Base-by-base conservation (phyloP, 2,113 vertebrate species). In the Salvelinus alpinus region DNA sequence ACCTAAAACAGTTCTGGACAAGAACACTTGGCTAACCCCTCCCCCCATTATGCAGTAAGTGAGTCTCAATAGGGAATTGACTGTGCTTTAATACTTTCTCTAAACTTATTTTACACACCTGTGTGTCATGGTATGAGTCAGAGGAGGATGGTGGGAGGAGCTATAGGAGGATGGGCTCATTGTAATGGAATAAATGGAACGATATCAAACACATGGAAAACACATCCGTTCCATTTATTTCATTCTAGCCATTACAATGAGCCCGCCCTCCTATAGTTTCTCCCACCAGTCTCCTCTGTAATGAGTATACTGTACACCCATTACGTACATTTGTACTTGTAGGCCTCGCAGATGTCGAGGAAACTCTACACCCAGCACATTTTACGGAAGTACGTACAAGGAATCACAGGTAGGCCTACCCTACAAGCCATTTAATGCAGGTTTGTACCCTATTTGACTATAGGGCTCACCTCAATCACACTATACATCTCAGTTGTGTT, bases 1-100 rank as follows among this genome's bases (percentile, higher is more conserved):
- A 65, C 98, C 98, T 0, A 94, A 94, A 85, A 96, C 80, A 0
- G 92, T 99, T 77, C 34, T 99, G 91, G 97, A 99, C 79, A 93
- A 95, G 89, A 92, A 85, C 76, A 95, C 90, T 70, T 99, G 98
- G 98, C 90, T 95, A 8, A 77, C 73, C 11, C 94, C 97, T 22
- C 95, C 97, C 0, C 84, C 90, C 70, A 94, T 96, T 80, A 64
- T 97, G 85, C 82, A 85, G 83, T 93, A 95, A 87, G 98, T 99
- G 80, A 0, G 60, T 24, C 9, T 38, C 7, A 38, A 38, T 38
- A 38, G 8, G 59, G 59, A n/a, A 20, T 60, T n/a, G 59, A 22
- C 16, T 60, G 59, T 22, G 20, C 20, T 22, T n/a, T 2, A 60
- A 60, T 60, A 60, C 5, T 9, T 60, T 12, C 4, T 13, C 12